These are phyloP conservation scores for Allolobophora icterica DNA, from an alignment of 2,888 invertebrate species.

Conservation along the genomic window DNA sequence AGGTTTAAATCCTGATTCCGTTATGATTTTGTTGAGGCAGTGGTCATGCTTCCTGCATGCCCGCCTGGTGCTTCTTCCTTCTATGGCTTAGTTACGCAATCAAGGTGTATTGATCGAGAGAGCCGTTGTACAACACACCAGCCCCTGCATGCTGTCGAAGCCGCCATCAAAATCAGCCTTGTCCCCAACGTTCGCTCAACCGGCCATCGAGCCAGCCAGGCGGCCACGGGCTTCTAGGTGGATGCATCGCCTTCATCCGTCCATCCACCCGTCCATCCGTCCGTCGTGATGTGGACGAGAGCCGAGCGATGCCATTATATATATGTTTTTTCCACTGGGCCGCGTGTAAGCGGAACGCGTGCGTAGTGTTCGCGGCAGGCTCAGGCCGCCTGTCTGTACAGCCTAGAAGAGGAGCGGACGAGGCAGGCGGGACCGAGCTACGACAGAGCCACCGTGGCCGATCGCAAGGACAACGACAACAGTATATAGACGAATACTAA, in stretches of 20 bases:
- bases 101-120: conserved; percentile 4
- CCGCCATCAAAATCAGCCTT: background rate
- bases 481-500: background rate
- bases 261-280: background rate
- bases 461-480: no score
- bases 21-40: conserved; percentile 4
- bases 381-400: background rate
- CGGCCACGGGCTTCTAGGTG: conserved; percentile 13
- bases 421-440: background rate
- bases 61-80: background rate
- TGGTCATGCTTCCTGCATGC: background rate
- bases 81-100: background rate
- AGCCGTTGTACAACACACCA: background rate
- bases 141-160: background rate
- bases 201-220: no score
- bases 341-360: background rate
- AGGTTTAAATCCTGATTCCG: background rate
- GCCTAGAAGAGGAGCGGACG: background rate
- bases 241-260: background rate
- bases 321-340: background rate
- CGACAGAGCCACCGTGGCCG: background rate
- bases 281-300: no score
- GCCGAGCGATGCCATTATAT: background rate
- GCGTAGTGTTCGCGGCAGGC: background rate
- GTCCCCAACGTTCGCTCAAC: background rate